Percentiles rank a stretch among this genome's conserved stretches.
Conservation (phyloP, 2,888 invertebrate species). For the Alentia gelatinosa region DNA sequence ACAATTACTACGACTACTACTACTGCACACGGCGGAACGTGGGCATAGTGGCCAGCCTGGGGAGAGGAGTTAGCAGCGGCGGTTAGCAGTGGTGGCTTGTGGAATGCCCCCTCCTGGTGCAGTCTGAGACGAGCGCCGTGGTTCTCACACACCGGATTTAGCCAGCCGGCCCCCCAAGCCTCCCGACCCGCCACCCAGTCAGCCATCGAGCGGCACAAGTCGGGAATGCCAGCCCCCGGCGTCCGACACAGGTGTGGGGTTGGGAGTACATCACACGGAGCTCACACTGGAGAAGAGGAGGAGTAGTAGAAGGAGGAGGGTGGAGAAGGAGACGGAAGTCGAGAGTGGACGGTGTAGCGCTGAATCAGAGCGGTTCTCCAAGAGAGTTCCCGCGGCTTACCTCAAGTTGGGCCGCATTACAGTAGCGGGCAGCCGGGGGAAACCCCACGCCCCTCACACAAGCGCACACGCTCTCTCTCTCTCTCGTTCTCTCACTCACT, state of each 20-base stretch:
- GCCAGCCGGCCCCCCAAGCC: not conserved
- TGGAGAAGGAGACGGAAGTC: no score
- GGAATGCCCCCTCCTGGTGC: not conserved
- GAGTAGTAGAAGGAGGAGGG: not conserved
- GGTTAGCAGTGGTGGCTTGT: not conserved
- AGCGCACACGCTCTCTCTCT: not conserved
- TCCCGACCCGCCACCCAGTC: not conserved
- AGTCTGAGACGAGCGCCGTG: not conserved
- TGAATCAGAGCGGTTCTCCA: no score
- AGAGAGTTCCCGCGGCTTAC: no score
- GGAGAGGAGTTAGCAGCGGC: not conserved
- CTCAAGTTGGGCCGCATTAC: no score
- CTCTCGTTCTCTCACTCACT: not conserved
- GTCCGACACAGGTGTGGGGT: not conserved
- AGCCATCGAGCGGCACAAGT: not conserved
- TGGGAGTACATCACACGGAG: not conserved
- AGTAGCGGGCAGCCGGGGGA: no score
- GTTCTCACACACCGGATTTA: not conserved
- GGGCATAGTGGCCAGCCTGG: no score
- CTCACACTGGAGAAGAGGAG: not conserved
- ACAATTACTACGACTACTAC: no score
- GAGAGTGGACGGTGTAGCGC: no score
- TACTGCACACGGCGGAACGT: not conserved
- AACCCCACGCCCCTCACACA: no score
- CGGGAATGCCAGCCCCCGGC: not conserved